Conservation (phyloP, 2,888 invertebrate genomes). For the Oxyteleia sp. region DNA sequence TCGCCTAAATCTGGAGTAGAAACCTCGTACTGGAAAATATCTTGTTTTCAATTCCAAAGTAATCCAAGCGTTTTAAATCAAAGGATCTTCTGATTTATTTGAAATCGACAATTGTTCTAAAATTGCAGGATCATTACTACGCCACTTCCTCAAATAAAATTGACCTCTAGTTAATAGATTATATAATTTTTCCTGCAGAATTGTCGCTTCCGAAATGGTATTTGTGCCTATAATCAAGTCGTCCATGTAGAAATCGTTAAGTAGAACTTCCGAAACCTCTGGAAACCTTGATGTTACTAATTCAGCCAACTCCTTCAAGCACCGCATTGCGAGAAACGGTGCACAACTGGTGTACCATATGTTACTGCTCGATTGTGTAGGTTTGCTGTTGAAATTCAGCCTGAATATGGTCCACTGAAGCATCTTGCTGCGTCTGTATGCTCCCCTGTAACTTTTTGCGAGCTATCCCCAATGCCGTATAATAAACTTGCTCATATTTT, state of each 20-base stretch:
- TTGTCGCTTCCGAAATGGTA: slow-evolving; percentile 3
- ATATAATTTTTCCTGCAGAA: not conserved
- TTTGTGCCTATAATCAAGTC: not conserved
- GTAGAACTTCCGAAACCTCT: not conserved
- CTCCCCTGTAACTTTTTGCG: not conserved
- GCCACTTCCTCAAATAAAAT: slow-evolving; percentile 12
- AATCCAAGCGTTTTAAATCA: too few relatives aligned
- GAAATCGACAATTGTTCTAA: not conserved
- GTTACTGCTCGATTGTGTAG: too few relatives aligned
- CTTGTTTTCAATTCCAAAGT: too few relatives aligned
- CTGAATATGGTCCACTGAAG: too few relatives aligned
- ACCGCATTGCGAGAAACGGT: slow-evolving; percentile 4
- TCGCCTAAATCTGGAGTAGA: too few relatives aligned
- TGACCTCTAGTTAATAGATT: not conserved
- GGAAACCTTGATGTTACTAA: not conserved
- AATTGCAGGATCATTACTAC: slow-evolving; percentile 4
- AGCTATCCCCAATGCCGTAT: not conserved
- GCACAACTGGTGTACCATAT: not conserved
- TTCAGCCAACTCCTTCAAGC: not conserved
- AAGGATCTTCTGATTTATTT: not conserved
- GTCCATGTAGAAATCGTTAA: slow-evolving; percentile 1
- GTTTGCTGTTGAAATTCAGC: too few relatives aligned
- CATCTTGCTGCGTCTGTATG: too few relatives aligned
- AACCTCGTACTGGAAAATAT: too few relatives aligned
- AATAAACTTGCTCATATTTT: slow-evolving; percentile 10